Conservation (phyloP, 2,888 invertebrate species). For the Stenotaenia linearis region DNA sequence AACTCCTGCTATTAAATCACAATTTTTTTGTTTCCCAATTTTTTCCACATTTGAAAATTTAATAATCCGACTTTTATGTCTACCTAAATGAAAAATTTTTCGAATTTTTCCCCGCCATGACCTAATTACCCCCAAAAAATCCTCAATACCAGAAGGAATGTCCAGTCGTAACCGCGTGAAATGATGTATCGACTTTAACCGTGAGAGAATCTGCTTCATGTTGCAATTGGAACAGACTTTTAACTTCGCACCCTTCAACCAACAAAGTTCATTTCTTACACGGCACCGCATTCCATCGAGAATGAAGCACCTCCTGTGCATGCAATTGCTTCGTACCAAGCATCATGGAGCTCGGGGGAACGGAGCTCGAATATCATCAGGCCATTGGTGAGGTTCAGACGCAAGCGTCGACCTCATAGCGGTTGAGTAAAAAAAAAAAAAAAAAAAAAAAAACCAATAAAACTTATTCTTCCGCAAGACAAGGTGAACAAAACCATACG, state of each 20-base stretch:
- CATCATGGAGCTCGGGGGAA: constrained; percentile 10
- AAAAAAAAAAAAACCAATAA: background rate
- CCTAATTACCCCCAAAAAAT: no score
- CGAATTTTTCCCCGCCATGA: no score
- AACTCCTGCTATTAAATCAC: no score
- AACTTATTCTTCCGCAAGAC: constrained; percentile 12
- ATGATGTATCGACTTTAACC: background rate
- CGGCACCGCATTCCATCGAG: background rate
- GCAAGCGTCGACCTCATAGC: constrained; percentile 2
- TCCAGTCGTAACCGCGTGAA: no score
- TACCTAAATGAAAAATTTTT: no score
- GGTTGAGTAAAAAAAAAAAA: background rate
- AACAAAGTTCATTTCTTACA: constrained; percentile 1
- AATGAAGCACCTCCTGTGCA: constrained; percentile 1
- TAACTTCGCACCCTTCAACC: background rate
- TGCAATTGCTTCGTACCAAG: constrained; percentile 19
- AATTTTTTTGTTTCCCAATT: no score
- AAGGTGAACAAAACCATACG: background rate
- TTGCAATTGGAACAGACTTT: background rate
- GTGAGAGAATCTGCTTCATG: background rate
- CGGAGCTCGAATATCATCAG: constrained; percentile 6
- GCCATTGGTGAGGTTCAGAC: constrained; percentile 7
- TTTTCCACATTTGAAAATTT: no score
- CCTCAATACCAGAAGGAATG: no score
- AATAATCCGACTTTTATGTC: no score